Evolutionary conservation across 2,797 vertebrate genomes (phyloP), one percentile per base, ranked within the genome.

Genomic region (Harpagifer antarcticus): DNA sequence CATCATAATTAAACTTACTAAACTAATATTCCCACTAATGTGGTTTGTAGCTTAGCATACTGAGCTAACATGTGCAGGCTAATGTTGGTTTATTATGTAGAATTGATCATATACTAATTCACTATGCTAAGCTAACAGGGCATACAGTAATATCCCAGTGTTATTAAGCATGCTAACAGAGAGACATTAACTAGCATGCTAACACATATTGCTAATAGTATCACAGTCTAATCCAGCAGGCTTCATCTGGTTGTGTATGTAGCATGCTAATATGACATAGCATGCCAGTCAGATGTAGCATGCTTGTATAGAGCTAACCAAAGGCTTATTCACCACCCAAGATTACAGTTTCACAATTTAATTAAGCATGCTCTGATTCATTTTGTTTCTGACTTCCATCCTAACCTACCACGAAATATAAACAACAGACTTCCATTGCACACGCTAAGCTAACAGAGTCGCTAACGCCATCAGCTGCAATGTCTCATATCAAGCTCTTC

Each of bases 31-130:
- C 23, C 20, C 9, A 16, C 42, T 45, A 14, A 17, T 6, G 14
- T 31, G 16, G 48, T 48, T 14, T 48, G 3, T 31, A 27, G 19
- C 20, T 65, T 2, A 59, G 14, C 3, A 47, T 47, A 37, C 9
- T 33, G 5, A 59, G 19, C 11, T 60, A 45, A 31, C 7, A 49
- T 55, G 31, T 3, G 1, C 4, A 53, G 14, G 7, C 45, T 20
- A 12, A 20, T 13, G 17, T 66, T 53, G 19, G 17, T 20, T 33
- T 31, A 4, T 17, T 17, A 17, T 47, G 4, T n/a, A 47, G 9
- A 49, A 62, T 70, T 42, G 19, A 54, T 20, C 9, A 42, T 14
- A 59, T 58, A 60, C n/a, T 56, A 62, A 47, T 52, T 56, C 8
- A 14, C 7, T 10, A 40, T 8, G 23, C 58, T 50, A 55, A 55